Conservation (phyloP, 2,888 invertebrate species). For the Labia minor region DNA sequence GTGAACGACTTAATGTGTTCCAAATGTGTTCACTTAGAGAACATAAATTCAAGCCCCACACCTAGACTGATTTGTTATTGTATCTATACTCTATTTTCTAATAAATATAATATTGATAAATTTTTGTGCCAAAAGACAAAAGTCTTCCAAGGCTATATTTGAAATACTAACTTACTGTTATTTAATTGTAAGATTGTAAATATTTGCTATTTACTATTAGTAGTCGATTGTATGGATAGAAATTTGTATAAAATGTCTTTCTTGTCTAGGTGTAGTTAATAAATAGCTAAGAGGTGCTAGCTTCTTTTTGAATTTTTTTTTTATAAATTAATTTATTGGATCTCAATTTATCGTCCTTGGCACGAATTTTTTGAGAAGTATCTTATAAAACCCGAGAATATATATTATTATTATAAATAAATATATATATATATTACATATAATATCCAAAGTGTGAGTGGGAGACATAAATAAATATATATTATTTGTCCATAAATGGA, state of each 20-base stretch:
- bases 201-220: neutral
- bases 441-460: neutral
- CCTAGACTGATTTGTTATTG: conserved; percentile 13
- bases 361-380: neutral
- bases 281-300: neutral
- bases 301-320: neutral
- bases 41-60: neutral
- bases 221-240: neutral
- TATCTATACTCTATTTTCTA: conserved; percentile 2
- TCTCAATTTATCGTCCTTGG: conserved; percentile 8
- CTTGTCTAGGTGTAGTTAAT: neutral
- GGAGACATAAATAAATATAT: neutral
- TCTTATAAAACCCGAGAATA: neutral
- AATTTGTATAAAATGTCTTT: conserved; percentile 5
- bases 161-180: neutral
- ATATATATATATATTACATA: neutral
- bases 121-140: neutral
- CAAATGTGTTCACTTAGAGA: neutral
- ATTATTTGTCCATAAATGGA: neutral
- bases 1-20: conserved; percentile 9
- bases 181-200: conserved; percentile 4
- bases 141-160: conserved; percentile 4
- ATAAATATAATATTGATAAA: neutral
- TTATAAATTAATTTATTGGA: neutral
- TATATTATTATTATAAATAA: neutral